Conservation (phyloP, 2,888 invertebrate genomes). For the Lymantria monacha region DNA sequence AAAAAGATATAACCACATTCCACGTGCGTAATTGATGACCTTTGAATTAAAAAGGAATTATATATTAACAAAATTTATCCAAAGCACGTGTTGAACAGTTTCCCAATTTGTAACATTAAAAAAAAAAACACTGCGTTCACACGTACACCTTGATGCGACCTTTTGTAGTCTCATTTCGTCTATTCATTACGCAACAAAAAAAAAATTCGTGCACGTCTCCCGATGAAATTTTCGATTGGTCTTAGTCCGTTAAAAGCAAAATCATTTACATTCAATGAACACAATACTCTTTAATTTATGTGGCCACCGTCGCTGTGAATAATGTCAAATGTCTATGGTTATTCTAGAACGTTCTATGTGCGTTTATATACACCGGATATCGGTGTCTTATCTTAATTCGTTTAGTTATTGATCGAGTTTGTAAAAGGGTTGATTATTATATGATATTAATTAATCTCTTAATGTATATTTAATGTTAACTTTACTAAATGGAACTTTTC, state of each 20-base stretch:
- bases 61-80: conserved; percentile 5
- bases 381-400: conserved; percentile 20
- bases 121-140: conserved; percentile 31
- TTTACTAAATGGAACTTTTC: neutral
- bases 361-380: conserved; percentile 25
- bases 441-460: neutral
- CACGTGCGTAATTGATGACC: neutral
- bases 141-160: conserved; percentile 35
- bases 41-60: neutral
- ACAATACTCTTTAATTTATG: conserved; percentile 38
- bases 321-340: conserved; percentile 19
- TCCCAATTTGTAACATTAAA: conserved; percentile 35
- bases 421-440: conserved; percentile 1
- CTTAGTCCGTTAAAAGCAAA: conserved; percentile 22
- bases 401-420: conserved; percentile 15
- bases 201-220: conserved; percentile 44
- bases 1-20: neutral
- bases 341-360: conserved; percentile 28
- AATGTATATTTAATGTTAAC: neutral
- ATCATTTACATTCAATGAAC: conserved; percentile 49
- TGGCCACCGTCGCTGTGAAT: conserved; percentile 35
- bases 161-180: conserved; percentile 44
- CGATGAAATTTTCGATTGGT: conserved; percentile 33
- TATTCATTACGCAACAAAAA: conserved; percentile 34
- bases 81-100: conserved; percentile 35